Conservation (phyloP, 2,113 vertebrate species). For the Phocoena phocoena region DNA sequence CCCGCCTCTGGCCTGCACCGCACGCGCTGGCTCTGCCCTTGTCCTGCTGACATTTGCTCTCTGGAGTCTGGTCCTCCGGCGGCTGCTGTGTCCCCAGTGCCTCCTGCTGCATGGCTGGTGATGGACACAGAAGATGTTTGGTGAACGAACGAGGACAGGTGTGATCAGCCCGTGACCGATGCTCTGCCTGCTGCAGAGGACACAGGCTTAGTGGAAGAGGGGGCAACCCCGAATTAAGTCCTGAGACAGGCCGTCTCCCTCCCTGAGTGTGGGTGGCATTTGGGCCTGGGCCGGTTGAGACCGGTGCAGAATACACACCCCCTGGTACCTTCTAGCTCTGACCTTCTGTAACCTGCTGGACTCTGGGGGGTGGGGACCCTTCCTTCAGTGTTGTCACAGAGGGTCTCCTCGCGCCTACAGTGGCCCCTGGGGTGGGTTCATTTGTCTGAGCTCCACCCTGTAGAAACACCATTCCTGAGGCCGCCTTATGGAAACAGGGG, state of each 20-base stretch:
- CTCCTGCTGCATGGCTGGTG: background rate
- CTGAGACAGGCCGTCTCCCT: background rate
- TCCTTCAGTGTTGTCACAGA: background rate
- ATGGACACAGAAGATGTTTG: background rate
- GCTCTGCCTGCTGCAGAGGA: background rate
- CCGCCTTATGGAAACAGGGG: background rate
- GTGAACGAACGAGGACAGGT: background rate
- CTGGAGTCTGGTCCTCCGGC: background rate
- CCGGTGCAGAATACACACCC: background rate
- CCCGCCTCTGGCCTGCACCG: too few species aligned
- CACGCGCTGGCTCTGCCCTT: background rate
- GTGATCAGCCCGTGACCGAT: background rate
- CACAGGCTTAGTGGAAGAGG: too few species aligned
- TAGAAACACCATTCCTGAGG: rapidly evolving
- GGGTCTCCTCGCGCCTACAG: rapidly evolving
- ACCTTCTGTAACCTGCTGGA: background rate
- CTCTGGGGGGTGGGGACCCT: rapidly evolving
- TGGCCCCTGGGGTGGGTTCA: rapidly evolving
- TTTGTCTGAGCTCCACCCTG: background rate
- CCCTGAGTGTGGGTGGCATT: background rate
- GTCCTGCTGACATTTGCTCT: background rate
- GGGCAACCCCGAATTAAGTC: background rate
- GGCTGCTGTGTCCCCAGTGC: too few species aligned
- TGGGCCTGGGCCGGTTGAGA: background rate
- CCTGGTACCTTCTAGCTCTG: background rate